Evolutionary conservation across 2,888 invertebrate species (phyloP).

Genomic region (Drosophila picticornis): DNA sequence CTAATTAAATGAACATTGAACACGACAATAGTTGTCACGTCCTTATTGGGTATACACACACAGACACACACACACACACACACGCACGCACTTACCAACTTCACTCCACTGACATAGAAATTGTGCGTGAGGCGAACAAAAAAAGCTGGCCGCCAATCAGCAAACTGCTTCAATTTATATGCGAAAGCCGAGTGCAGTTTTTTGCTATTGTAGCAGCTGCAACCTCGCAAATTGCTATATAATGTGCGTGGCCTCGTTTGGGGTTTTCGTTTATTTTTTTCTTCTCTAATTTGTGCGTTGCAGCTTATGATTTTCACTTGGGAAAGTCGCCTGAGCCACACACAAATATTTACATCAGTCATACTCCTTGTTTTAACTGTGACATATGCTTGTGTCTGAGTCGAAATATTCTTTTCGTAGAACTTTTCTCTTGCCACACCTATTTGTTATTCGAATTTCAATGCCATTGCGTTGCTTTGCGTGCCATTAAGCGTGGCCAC

Average conservation of each 20-base stretch:
- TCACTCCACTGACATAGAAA: slow-evolving; percentile 29
- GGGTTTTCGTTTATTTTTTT: slow-evolving; percentile 15
- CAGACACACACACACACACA: background rate
- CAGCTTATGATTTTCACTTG: slow-evolving; percentile 57
- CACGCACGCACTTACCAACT: background rate
- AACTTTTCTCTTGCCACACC: slow-evolving; percentile 34
- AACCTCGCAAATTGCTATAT: slow-evolving; percentile 72
- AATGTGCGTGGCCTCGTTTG: slow-evolving; percentile 79
- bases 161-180: slow-evolving; percentile 70
- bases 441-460: slow-evolving; percentile 51
- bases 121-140: slow-evolving; percentile 51
- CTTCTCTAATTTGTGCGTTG: slow-evolving; percentile 24
- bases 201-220: slow-evolving; percentile 48
- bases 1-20: slow-evolving; percentile 42
- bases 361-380: slow-evolving; percentile 37
- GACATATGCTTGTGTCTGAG: slow-evolving; percentile 23
- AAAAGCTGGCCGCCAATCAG: slow-evolving; percentile 53
- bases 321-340: slow-evolving; percentile 42
- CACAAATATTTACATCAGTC: slow-evolving; percentile 41
- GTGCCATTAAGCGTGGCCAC: slow-evolving; percentile 40
- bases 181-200: slow-evolving; percentile 63
- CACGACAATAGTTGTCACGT: slow-evolving; percentile 53
- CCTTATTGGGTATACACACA: slow-evolving; percentile 51
- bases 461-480: slow-evolving; percentile 52
- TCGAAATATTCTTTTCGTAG: slow-evolving; percentile 2